phyloP scores from a whole-genome alignment of 2,113 vertebrate species.

The Neolamprologus kungweensis region DNA sequence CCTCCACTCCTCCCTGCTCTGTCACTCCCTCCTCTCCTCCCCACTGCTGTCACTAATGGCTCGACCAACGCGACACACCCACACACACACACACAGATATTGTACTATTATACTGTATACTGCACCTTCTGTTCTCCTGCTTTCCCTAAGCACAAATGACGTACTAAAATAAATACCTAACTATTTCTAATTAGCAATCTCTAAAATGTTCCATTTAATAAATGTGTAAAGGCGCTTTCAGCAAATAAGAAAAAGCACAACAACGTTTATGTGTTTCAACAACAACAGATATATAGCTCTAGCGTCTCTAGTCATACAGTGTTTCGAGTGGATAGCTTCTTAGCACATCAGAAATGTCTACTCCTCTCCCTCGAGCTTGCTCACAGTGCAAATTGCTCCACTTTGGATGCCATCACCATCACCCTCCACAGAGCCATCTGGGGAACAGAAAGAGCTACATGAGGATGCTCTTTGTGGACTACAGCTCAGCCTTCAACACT shows the following conservation, averaged over 20 bases:
- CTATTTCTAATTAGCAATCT: background rate
- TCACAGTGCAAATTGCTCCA: background rate
- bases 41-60: background rate
- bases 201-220: background rate
- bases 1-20: background rate
- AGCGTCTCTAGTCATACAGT: background rate
- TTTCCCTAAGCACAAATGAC: background rate
- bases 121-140: background rate
- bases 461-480: background rate
- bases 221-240: background rate
- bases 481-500: background rate
- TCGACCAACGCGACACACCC: background rate
- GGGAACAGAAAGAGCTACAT: background rate
- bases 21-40: background rate
- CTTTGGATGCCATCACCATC: background rate
- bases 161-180: background rate
- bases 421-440: background rate
- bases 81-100: background rate
- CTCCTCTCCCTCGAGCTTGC: background rate
- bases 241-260: background rate
- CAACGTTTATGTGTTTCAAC: background rate
- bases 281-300: background rate
- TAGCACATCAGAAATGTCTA: background rate
- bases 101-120: background rate
- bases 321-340: background rate